A percentile compares a stretch with the other conserved stretches of the same genome.
phyloP scores from a whole-genome alignment of 2,888 invertebrate species.

The Phortica okadai region DNA sequence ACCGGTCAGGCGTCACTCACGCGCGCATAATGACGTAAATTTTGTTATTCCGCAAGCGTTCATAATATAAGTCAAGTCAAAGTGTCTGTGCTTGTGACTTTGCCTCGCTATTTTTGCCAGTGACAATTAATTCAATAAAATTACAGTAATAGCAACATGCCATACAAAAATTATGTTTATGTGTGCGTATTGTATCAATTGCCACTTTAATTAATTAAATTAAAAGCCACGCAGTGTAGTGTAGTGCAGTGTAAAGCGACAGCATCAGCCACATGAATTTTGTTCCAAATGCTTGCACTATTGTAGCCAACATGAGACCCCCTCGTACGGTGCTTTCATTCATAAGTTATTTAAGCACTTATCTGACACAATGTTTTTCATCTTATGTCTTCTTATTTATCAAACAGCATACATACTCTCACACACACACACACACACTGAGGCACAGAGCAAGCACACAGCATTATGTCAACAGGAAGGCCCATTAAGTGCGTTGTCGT shows the following conservation, averaged over 20 bases:
- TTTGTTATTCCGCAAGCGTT: slow-evolving; percentile 7
- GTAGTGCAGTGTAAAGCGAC: not conserved
- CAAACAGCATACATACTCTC: not conserved
- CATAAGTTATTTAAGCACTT: slow-evolving; percentile 41
- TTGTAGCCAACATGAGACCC: not conserved
- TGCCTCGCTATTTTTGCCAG: not conserved
- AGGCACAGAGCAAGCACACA: slow-evolving; percentile 26
- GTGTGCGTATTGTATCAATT: slow-evolving; percentile 18
- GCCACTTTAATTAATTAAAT: slow-evolving; percentile 65
- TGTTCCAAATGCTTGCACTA: not conserved
- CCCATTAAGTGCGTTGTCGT: slow-evolving; percentile 95
- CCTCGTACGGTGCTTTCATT: slow-evolving; percentile 39
- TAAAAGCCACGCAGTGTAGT: slow-evolving; percentile 50
- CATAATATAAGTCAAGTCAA: slow-evolving; percentile 10
- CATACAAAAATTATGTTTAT: not conserved
- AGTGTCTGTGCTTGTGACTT: slow-evolving; percentile 33
- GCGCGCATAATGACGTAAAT: slow-evolving; percentile 14
- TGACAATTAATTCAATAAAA: slow-evolving; percentile 28
- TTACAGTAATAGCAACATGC: not conserved
- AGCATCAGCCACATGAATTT: not conserved
- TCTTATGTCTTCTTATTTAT: slow-evolving; percentile 37
- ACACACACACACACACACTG: not conserved
- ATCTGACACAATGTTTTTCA: slow-evolving; percentile 48
- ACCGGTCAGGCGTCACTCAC: not conserved
- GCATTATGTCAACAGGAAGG: slow-evolving; percentile 91